phyloP scores from a whole-genome alignment of 2,113 vertebrate genomes.

The Callipepla californica region DNA sequence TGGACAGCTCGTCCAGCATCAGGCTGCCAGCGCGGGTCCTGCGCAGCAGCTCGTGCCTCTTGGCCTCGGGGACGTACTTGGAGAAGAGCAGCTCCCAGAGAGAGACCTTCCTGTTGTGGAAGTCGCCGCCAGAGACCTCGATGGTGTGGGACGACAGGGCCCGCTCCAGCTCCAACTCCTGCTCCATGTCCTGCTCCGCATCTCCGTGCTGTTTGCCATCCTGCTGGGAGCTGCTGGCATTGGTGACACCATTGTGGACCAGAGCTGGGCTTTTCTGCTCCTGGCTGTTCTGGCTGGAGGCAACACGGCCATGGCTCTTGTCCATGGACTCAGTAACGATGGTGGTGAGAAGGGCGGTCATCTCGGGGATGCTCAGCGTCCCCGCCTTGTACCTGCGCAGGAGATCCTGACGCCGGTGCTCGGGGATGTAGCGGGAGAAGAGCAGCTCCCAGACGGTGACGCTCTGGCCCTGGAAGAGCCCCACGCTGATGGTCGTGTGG shows the following conservation, averaged over 20 bases:
- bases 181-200: background rate
- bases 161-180: too few relatives aligned
- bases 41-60: background rate
- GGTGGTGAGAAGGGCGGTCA: background rate
- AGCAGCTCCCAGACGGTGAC: conserved; percentile 76
- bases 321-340: background rate
- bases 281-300: too few relatives aligned
- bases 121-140: too few relatives aligned
- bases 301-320: too few relatives aligned
- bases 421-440: background rate
- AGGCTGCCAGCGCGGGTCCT: conserved; percentile 49
- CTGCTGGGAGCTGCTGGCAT: background rate
- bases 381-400: background rate
- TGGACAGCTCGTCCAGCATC: conserved; percentile 58
- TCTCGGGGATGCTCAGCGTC: background rate
- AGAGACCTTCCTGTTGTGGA: too few relatives aligned
- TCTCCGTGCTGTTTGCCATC: background rate
- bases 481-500: background rate
- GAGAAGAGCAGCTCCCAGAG: too few relatives aligned
- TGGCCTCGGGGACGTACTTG: too few relatives aligned
- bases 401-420: background rate
- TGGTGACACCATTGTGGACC: background rate
- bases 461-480: conserved; percentile 59
- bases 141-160: too few relatives aligned
- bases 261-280: background rate